Base-by-base conservation (phyloP, 2,113 vertebrate species). In the Cochlearius cochlearius region DNA sequence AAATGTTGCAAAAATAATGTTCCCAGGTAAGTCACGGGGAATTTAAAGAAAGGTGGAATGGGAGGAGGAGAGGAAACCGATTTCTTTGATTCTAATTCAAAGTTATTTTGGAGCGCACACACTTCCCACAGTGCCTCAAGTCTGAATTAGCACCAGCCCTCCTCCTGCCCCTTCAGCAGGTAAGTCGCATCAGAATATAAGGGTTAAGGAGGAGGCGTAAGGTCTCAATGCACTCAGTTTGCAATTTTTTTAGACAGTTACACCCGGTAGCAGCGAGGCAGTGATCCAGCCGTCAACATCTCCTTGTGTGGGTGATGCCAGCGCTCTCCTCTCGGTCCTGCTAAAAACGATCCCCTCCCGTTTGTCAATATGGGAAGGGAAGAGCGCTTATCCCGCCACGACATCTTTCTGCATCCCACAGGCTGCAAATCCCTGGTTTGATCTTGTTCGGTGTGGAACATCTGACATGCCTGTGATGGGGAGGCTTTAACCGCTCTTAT, bases 391-490 rank as follows among this genome's bases (percentile, higher is more conserved):
- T 94, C 84, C 92, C 79, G 39, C 89, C 74, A 22, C 3, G 77
- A 82, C 92, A 94, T 79, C 96, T 88, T 76, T 91, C 55, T 73
- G 91, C 92, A 96, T 91, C 89, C 92, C 95, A 96, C 92, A 76
- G 92, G 95, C 96, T 97, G 92, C 92, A 96, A 95, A 96, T 95
- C 95, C 89, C 92, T 26, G 58, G 91, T 89, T 97, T 96, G 95
- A 97, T 96, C 95, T 91, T 11, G 90, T 96, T 93, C 86, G 2
- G 87, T 62, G 90, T 62, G 80, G 92, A 96, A 92, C 95, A 96
- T 95, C 96, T 94, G 95, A 96, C 84, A 58, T 2, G 95, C 89
- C 94, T 95, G 71, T 94, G 94, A 89, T 91, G 95, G 94, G 83
- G 58, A 85, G 80, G 95, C 95, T 94, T 95, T 89, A 96, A 85